A percentile compares a stretch with the other conserved stretches of the same genome.
These are phyloP conservation scores for Diabrotica virgifera DNA, from an alignment of 1,140 invertebrate species.

Conservation along the genomic window DNA sequence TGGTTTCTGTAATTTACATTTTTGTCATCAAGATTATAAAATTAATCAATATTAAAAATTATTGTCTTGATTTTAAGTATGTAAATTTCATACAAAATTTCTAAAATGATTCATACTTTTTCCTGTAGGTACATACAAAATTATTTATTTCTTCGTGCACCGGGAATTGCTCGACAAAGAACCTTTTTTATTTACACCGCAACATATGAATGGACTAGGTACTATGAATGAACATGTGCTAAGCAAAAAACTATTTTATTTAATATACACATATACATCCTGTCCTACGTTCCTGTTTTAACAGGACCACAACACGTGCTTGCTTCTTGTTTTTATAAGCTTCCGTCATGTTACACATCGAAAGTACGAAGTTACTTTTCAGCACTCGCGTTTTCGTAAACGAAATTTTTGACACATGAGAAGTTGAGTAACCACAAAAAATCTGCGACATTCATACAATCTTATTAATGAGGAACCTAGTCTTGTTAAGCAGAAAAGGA, in stretches of 20 bases:
- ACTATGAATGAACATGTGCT: conserved; percentile 13
- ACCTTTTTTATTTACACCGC: no score
- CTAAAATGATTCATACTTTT: no score
- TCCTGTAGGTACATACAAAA: no score
- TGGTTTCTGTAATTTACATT: no score
- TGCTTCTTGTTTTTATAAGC: conserved; percentile 32
- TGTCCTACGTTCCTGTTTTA: conserved; percentile 20
- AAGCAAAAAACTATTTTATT: conserved; percentile 23
- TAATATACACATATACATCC: conserved; percentile 26
- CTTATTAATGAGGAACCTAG: no score
- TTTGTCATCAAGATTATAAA: no score
- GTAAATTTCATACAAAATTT: no score
- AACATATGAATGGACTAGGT: background rate
- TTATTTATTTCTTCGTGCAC: no score
- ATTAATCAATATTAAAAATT: no score
- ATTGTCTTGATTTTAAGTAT: no score
- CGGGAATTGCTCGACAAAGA: no score
- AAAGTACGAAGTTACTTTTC: background rate
- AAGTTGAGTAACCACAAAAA: background rate
- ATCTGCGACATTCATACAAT: background rate
- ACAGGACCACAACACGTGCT: conserved; percentile 29
- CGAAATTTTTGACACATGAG: background rate
- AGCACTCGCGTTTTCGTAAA: background rate
- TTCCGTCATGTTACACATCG: conserved; percentile 27
- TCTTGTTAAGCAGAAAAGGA: no score